Evolutionary conservation across 2,113 vertebrate genomes (phyloP).

Genomic region (Eubucco bourcierii): DNA sequence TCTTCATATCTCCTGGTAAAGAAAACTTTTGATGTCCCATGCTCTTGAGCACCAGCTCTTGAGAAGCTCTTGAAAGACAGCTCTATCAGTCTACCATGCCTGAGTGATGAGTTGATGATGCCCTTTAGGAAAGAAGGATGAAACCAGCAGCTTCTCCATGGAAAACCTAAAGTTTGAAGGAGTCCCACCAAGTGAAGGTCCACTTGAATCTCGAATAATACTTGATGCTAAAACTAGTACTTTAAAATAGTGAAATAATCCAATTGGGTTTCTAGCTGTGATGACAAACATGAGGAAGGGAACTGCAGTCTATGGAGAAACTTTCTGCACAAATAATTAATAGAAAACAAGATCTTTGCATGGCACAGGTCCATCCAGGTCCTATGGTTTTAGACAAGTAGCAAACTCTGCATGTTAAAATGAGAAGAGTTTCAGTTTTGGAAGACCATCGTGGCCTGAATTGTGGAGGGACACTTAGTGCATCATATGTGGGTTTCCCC

Average conservation of each 20-base stretch:
- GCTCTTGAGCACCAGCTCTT: not conserved
- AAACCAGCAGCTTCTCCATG: not conserved
- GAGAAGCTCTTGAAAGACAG: not conserved
- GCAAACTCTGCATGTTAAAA: not conserved
- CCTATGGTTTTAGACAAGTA: not conserved
- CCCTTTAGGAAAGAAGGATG: not conserved
- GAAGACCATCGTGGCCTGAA: not conserved
- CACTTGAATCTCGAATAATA: not conserved
- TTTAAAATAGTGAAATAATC: not conserved
- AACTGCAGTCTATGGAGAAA: not conserved
- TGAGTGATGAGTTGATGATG: rapidly evolving
- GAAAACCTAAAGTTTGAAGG: not conserved
- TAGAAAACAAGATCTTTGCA: not conserved
- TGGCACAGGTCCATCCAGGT: not conserved
- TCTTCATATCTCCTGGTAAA: not conserved
- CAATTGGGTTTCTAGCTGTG: not conserved
- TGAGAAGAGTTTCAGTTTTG: not conserved
- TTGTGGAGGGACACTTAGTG: not conserved
- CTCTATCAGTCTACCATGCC: not conserved
- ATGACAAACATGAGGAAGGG: not conserved
- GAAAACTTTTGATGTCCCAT: not conserved
- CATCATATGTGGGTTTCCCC: not conserved
- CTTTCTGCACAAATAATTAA: not conserved
- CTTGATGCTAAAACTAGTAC: not conserved
- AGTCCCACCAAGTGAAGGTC: not conserved